Conservation (phyloP, 2,113 vertebrate species). For the Chinchilla lanigera region DNA sequence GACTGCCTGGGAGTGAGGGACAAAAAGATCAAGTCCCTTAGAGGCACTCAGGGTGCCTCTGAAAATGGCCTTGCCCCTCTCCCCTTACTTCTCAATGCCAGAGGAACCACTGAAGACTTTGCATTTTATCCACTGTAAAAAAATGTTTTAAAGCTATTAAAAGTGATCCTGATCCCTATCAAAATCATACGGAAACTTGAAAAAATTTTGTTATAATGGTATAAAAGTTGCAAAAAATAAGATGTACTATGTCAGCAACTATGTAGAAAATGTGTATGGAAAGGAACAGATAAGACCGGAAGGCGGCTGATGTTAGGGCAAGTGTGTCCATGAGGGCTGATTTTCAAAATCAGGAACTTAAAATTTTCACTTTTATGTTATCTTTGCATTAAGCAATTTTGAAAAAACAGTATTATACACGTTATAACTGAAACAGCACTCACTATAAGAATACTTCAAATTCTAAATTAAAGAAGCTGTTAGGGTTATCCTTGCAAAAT, state of each 20-base stretch:
- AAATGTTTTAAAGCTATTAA: constrained; percentile 31
- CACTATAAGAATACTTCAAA: neutral
- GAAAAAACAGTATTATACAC: constrained; percentile 17
- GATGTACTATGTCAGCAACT: neutral
- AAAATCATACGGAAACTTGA: constrained; percentile 29
- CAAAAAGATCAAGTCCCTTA: neutral
- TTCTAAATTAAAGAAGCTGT: constrained; percentile 50
- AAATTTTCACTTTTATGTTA: neutral
- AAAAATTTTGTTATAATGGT: constrained; percentile 38
- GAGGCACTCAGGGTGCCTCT: neutral
- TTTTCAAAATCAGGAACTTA: constrained; percentile 48
- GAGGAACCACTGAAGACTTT: neutral
- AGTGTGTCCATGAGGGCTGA: neutral
- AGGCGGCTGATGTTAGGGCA: neutral
- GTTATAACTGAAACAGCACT: neutral
- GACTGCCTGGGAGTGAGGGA: neutral
- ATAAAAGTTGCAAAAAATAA: constrained; percentile 53
- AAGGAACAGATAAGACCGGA: neutral
- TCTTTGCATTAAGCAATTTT: constrained; percentile 27
- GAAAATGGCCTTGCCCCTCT: neutral
- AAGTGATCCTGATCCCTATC: constrained; percentile 10
- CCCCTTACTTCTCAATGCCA: neutral
- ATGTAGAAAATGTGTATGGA: neutral
- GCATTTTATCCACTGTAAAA: neutral
- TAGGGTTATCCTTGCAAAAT: neutral